A percentile compares a stretch with the other conserved stretches of the same genome.
Evolutionary conservation across 2,113 vertebrate genomes (phyloP).

Genomic region (Reinhardtius hippoglossoides): DNA sequence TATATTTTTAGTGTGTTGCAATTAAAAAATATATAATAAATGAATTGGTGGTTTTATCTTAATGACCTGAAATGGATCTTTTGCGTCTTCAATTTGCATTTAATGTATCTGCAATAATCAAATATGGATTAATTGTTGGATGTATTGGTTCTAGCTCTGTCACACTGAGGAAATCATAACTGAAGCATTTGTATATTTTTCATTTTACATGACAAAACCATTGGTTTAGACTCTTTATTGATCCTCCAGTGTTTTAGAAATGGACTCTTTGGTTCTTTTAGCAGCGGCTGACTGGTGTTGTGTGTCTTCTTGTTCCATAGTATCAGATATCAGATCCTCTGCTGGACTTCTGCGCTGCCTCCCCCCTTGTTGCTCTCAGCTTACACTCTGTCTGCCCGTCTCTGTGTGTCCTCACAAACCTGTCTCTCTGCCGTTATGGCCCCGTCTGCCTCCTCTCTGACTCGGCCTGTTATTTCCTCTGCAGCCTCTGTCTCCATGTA

Average conservation of each 20-base stretch:
- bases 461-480: not conserved
- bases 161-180: no score
- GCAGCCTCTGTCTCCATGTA: not conserved
- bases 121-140: no score
- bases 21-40: no score
- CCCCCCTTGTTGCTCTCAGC: conserved; percentile 43
- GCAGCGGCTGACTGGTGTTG: conserved; percentile 50
- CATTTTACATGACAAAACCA: no score
- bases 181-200: no score
- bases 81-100: no score
- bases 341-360: conserved; percentile 37
- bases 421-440: not conserved
- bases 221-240: not conserved
- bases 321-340: conserved; percentile 78
- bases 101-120: no score
- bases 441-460: not conserved
- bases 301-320: conserved; percentile 74
- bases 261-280: conserved; percentile 16
- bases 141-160: no score
- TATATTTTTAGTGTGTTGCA: no score
- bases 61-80: no score
- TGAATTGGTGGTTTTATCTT: no score
- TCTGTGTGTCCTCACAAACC: conserved; percentile 16
- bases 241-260: conserved; percentile 4
- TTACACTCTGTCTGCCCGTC: conserved; percentile 55